Percentiles rank a stretch among this genome's conserved stretches.
Conservation (phyloP, 2,888 invertebrate species). For the Didymodactylos carnosus region DNA sequence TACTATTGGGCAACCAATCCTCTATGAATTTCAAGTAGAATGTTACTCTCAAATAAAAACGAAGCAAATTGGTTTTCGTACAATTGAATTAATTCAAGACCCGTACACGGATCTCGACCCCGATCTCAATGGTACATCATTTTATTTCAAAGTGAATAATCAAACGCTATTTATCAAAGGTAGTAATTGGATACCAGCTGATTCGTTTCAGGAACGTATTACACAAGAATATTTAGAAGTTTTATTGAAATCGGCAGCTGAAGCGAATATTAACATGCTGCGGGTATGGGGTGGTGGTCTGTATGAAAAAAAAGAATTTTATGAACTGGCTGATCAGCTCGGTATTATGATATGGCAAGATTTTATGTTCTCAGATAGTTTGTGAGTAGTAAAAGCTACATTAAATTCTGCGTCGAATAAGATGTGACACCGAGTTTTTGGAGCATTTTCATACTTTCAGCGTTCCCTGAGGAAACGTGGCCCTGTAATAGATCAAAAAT, state of each 20-base stretch:
- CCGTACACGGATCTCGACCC: slow-evolving; percentile 23
- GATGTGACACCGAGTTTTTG: too few species aligned
- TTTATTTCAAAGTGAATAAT: slow-evolving; percentile 67
- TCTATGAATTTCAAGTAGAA: slow-evolving; percentile 41
- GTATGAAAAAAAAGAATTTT: slow-evolving; percentile 54
- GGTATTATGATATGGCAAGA: slow-evolving; percentile 94
- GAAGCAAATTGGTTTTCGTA: slow-evolving; percentile 52
- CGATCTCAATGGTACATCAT: slow-evolving; percentile 41
- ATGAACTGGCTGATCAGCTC: slow-evolving; percentile 57
- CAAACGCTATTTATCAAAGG: slow-evolving; percentile 78
- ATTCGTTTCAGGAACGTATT: slow-evolving; percentile 57
- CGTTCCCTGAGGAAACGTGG: too few species aligned
- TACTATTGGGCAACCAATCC: slow-evolving; percentile 46
- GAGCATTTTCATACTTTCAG: too few species aligned
- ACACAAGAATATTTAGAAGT: slow-evolving; percentile 41
- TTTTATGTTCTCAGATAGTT: slow-evolving; percentile 80
- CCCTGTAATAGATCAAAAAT: too few species aligned
- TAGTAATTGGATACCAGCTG: slow-evolving; percentile 73
- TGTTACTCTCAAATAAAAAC: not conserved
- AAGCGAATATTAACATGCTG: slow-evolving; percentile 70
- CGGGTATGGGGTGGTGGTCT: slow-evolving; percentile 89
- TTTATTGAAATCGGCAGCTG: slow-evolving; percentile 45
- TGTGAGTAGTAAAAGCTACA: too few species aligned
- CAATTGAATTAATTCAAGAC: slow-evolving; percentile 55
- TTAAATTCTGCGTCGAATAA: too few species aligned